A percentile compares a stretch with the other conserved stretches of the same genome.
Conservation (phyloP, 2,113 vertebrate genomes). For the Siniperca knerii region DNA sequence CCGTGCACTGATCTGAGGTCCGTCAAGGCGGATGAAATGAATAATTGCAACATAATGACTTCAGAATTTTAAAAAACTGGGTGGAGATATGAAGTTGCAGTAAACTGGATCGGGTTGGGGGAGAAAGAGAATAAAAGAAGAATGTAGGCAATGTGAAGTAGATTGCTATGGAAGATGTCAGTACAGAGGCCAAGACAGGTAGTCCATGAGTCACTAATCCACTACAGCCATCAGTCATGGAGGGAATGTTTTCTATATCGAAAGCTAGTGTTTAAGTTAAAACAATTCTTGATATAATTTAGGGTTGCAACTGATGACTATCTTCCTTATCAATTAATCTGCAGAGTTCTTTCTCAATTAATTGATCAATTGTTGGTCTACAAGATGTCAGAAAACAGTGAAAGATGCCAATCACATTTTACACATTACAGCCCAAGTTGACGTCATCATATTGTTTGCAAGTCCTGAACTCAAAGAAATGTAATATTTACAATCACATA, state of each 20-base stretch:
- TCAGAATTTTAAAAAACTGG: constrained; percentile 47
- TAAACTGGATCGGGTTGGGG: constrained; percentile 14
- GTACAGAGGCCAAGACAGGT: constrained; percentile 17
- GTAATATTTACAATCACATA: neutral
- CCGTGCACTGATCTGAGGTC: constrained; percentile 63
- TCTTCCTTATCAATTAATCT: neutral
- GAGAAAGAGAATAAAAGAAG: constrained; percentile 54
- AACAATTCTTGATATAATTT: neutral
- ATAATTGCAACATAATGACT: constrained; percentile 60
- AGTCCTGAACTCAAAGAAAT: neutral
- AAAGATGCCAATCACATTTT: neutral
- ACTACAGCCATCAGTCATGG: constrained; percentile 1
- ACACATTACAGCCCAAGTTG: no score
- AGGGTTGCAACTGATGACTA: neutral
- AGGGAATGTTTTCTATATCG: neutral
- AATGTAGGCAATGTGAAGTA: constrained; percentile 36
- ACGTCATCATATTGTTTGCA: neutral
- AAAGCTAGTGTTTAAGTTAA: neutral
- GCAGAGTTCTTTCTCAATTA: neutral
- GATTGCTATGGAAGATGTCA: constrained; percentile 35
- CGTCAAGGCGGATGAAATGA: constrained; percentile 64
- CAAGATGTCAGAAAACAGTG: neutral
- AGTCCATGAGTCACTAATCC: constrained; percentile 19
- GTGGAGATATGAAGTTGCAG: constrained; percentile 42
- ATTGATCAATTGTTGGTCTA: neutral